Evolutionary conservation across 2,797 vertebrate species (phyloP), one percentile per base, ranked within the genome.

Genomic region (Chanos chanos): DNA sequence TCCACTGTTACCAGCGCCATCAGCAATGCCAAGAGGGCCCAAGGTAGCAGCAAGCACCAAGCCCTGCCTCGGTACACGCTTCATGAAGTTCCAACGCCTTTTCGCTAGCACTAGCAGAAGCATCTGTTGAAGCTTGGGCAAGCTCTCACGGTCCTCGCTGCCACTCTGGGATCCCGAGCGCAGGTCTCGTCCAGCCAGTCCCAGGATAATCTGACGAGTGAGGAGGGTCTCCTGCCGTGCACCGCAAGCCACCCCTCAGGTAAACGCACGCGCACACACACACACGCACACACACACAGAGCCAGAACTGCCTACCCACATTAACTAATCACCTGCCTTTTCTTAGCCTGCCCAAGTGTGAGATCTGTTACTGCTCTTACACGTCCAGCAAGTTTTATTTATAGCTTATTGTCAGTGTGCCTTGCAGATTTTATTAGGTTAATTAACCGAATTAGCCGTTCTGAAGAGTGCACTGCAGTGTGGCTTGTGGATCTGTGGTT

Each of bases 11-110:
- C 86, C 88, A 89, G 89, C 88, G 85, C 89, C 89, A 77, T 89
- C 88, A 95, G 94, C 94, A 83, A 97, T 97, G 94, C 95, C 92
- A 94, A 95, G 89, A 87, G 89, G 88, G 92, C 90, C 87, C 76
- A 90, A 91, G 89, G 79, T 83, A 77, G 79, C 82, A 44, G 31
- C 75, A 84, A 57, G 72, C 85, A 85, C 74, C 86, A 86, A 79
- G 72, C 85, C 87, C 85, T 81, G 84, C 89, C 92, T 81, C 87
- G 85, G 51, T 89, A 91, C 87, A 91, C 84, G 75, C 89, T 93
- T 81, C 91, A 89, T 77, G 85, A 95, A 92, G 91, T 90, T 77
- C 91, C 85, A 64, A 92, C 90, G 60, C 90, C 87, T 83, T 92
- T 91, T 85, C 89, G 88, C 83, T 89, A 87, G 83, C 87, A 91